Evolutionary conservation across 2,797 vertebrate species (phyloP), one percentile per base, ranked within the genome.

Genomic region (Anas acuta): DNA sequence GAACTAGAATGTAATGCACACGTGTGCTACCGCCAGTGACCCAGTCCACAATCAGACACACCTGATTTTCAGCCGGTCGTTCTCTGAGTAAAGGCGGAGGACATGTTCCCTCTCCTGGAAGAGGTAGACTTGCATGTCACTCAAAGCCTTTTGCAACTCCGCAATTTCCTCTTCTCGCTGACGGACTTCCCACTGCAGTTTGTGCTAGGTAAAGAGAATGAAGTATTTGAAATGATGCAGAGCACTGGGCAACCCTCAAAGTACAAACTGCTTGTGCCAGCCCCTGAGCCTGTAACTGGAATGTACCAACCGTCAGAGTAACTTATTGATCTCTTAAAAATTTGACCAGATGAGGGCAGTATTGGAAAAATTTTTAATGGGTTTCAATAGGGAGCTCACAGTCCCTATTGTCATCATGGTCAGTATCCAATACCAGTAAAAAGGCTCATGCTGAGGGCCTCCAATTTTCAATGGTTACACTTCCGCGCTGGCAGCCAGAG

Each of bases 31-130:
- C 51, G 32, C 37, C 84, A 51, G 47, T 7, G 45, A 12, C 71
- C 14, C 66, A 43, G 71, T 32, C 41, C 57, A 18, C 19, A 49
- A 28, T 1, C 4, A 20, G 23, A 13, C 5, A 37, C 82, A 99
- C 99, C 99, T 99, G 98, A 99, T 99, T 95, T 99, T 99, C 13
- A 99, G 98, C 20, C 98, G 95, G 95, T 99, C 99, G 4, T 99
- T 99, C 97, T 99, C 99, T 0, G 99, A 98, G 84, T 99, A 98
- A 28, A 99, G 98, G 20, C 99, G 98, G 56, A 99, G 97, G 19
- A 98, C 99, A 3, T 99, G 99, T 74, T 99, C 99, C 72, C 99
- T 98, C 92, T 99, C 99, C 95, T 99, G 99, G 96, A 99, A 99
- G 23, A 99, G 99, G 96, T 97, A 99, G 82, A 99, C 97, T 94